Base-by-base conservation (phyloP, 2,888 invertebrate genomes). In the Caenorhabditis sp. region DNA sequence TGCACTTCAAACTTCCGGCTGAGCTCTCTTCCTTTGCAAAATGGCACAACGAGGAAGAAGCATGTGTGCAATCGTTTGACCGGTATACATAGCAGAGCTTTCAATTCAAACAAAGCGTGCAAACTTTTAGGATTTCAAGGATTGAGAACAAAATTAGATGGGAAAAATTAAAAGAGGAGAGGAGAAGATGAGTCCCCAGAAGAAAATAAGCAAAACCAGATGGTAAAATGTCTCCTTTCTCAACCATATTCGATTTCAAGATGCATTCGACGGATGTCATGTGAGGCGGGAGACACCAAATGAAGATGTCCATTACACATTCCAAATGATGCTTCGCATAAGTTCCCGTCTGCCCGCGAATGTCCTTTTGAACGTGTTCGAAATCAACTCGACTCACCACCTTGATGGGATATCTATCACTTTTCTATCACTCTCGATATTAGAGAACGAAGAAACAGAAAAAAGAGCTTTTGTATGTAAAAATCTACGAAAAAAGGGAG, bases 201-300 rank as follows among this genome's bases (percentile, higher is more conserved):
- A 51, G n/a, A 28, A 56, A 58, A 56, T 63, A 61, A 72, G 64
- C 69, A 38, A 44, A 64, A 54, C 59, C 41, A 44, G 54, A 69
- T 69, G 69, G 63, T 47, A 51, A 49, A 75, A 69, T 74, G 69
- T 56, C 74, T 70, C 38, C 41, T 81, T 81, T 81, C 81, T 75
- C 81, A 81, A 81, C 69, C 74, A 81, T 81, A 81, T 81, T 81
- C 64, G 75, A 51, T 81, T 81, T 81, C 81, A 80, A 74, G 54
- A 58, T 69, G 69, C 73, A 61, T 76, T 35, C 59, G 51, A 51
- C 77, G 54, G 63, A 77, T 77, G 77, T 63, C 77, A 58, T 76
- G 76, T 24, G 76, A 77, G n/a, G 76, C 44, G 79, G 47, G 64
- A 77, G 70, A 56, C 35, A 31, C n/a, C 51, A 26, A 35, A n/a